phyloP scores from a whole-genome alignment of 2,888 invertebrate genomes.

The Drosophila acutilabella region DNA sequence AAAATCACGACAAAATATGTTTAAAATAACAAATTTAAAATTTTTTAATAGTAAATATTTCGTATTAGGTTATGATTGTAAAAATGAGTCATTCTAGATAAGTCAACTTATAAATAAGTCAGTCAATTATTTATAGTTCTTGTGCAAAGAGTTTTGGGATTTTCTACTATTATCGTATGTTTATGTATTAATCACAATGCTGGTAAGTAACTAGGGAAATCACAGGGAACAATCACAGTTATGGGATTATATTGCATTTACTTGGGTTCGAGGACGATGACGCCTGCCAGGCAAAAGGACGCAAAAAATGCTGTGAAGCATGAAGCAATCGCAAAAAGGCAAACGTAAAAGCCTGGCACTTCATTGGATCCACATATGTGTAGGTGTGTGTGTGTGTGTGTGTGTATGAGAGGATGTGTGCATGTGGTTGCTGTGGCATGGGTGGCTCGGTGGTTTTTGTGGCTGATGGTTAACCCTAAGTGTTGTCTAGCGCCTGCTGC shows the following conservation, averaged over 20 bases:
- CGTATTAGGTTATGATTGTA: neutral
- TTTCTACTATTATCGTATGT: neutral
- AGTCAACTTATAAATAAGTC: neutral
- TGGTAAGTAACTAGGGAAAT: conserved; percentile 36
- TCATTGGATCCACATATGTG: conserved; percentile 21
- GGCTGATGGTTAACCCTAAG: conserved; percentile 74
- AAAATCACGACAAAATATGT: neutral
- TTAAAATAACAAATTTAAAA: neutral
- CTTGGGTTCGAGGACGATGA: conserved; percentile 18
- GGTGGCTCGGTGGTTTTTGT: conserved; percentile 43
- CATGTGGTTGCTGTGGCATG: conserved; percentile 15
- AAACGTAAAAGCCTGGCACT: conserved; percentile 23
- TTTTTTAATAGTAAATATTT: too few relatives aligned
- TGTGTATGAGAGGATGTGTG: conserved; percentile 12
- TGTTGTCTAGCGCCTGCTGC: conserved; percentile 59
- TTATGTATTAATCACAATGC: conserved; percentile 5
- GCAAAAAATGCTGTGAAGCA: conserved; percentile 54
- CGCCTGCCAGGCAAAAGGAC: conserved; percentile 19
- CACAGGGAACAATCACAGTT: conserved; percentile 48
- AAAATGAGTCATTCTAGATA: neutral
- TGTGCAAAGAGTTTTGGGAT: neutral
- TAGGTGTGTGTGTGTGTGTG: conserved; percentile 13
- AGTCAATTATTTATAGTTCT: neutral
- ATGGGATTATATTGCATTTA: conserved; percentile 26
- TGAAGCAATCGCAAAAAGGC: conserved; percentile 43